phyloP scores from a whole-genome alignment of 2,888 invertebrate genomes.

The Capitulum mitella region DNA sequence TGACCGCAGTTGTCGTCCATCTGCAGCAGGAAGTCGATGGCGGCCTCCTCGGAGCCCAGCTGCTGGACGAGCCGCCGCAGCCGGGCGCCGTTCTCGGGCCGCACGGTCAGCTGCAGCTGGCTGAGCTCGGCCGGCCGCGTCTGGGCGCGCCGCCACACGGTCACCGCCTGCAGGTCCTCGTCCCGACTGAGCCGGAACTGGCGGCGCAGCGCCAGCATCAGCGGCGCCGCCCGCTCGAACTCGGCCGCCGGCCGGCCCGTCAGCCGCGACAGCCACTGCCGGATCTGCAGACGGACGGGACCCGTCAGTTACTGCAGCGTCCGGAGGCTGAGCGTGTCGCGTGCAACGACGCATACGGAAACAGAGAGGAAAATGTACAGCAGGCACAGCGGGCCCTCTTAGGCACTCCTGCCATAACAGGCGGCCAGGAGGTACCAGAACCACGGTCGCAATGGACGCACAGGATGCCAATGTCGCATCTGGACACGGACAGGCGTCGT shows the following conservation, averaged over 20 bases:
- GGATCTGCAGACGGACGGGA: neutral
- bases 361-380: too few species aligned
- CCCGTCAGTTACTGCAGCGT: too few species aligned
- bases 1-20: conserved; percentile 20
- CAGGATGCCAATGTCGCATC: too few species aligned
- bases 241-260: conserved; percentile 2
- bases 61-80: conserved; percentile 10
- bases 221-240: neutral
- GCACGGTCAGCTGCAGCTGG: neutral
- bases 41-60: conserved; percentile 22
- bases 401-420: too few species aligned
- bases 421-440: too few species aligned
- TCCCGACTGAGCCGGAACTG: conserved; percentile 10
- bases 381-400: too few species aligned
- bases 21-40: conserved; percentile 21
- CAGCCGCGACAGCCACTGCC: neutral
- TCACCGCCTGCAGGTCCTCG: conserved; percentile 19
- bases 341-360: too few species aligned
- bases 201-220: neutral
- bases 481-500: too few species aligned
- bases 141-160: conserved; percentile 15
- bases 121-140: neutral
- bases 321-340: too few species aligned
- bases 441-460: too few species aligned
- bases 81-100: conserved; percentile 17